A percentile compares a stretch with the other conserved stretches of the same genome.
Conservation (phyloP, 2,888 invertebrate species). For the Caenorhabditis panamensis region DNA sequence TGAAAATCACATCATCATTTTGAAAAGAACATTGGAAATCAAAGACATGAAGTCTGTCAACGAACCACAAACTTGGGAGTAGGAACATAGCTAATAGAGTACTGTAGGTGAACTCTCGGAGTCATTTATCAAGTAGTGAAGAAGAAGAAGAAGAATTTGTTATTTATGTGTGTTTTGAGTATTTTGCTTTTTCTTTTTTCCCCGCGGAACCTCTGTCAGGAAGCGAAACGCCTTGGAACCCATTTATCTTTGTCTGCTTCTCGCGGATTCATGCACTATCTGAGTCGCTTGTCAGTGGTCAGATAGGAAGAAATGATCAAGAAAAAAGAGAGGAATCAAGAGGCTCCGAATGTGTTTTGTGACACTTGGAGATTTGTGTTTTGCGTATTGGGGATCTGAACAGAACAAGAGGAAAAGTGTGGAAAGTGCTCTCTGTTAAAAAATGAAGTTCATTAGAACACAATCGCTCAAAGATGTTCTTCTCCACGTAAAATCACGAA, state of each 20-base stretch:
- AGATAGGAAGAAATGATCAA: slow-evolving; percentile 17
- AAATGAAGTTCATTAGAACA: not conserved
- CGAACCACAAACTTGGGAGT: slow-evolving; percentile 46
- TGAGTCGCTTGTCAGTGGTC: slow-evolving; percentile 13
- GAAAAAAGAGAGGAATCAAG: slow-evolving; percentile 28
- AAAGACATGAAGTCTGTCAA: too few species aligned
- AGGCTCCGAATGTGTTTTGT: slow-evolving; percentile 33
- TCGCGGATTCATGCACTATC: slow-evolving; percentile 15
- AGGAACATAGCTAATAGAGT: slow-evolving; percentile 32
- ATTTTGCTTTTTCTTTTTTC: slow-evolving; percentile 16
- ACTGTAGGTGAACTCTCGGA: slow-evolving; percentile 38
- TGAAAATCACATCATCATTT: too few species aligned
- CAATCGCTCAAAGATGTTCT: not conserved
- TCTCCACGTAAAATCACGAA: not conserved
- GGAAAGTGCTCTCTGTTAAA: too few species aligned
- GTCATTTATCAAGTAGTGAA: slow-evolving; percentile 49
- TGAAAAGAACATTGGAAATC: too few species aligned
- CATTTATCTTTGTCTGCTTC: slow-evolving; percentile 51
- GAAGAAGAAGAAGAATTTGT: too few species aligned
- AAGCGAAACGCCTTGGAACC: slow-evolving; percentile 32
- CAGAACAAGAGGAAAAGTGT: too few species aligned
- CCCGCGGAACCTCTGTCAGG: slow-evolving; percentile 8
- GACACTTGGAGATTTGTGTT: not conserved
- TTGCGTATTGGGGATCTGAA: too few species aligned
- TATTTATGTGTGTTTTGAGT: slow-evolving; percentile 1